phyloP scores from a whole-genome alignment of 2,888 invertebrate species.

The Netelia virgata region DNA sequence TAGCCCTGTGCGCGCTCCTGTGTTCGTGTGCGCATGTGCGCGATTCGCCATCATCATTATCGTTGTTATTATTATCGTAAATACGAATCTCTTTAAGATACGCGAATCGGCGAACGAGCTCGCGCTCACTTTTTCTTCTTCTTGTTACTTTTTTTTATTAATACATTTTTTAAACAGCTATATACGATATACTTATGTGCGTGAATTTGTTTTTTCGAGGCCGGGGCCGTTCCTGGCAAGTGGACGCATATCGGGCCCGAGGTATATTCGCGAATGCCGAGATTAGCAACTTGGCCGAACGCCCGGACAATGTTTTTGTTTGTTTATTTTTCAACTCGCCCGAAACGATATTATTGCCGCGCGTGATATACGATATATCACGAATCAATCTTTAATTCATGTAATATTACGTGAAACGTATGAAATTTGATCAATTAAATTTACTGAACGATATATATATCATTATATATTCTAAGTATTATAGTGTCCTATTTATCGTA shows the following conservation, averaged over 20 bases:
- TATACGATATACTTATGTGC: background rate
- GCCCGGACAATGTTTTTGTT: background rate
- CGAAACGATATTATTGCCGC: background rate
- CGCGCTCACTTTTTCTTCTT: background rate
- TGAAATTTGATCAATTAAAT: too few species aligned
- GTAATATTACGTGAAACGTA: too few species aligned
- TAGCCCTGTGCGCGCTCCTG: background rate
- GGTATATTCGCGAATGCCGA: background rate
- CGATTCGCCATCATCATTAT: background rate
- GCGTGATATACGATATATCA: background rate
- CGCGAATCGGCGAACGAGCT: background rate
- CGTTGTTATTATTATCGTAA: constrained; percentile 9
- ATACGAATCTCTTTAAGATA: constrained; percentile 36
- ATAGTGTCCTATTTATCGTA: too few species aligned
- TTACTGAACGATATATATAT: too few species aligned
- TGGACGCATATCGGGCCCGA: background rate
- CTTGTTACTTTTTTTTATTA: background rate
- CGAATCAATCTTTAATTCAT: background rate
- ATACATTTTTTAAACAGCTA: too few species aligned
- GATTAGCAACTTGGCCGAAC: background rate
- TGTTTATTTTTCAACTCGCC: background rate
- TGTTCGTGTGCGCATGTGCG: constrained; percentile 8
- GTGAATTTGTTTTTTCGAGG: background rate
- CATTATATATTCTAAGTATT: too few species aligned
- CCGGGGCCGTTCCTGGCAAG: background rate